Conservation (phyloP, 2,888 invertebrate species). For the Cactoblastis cactorum region DNA sequence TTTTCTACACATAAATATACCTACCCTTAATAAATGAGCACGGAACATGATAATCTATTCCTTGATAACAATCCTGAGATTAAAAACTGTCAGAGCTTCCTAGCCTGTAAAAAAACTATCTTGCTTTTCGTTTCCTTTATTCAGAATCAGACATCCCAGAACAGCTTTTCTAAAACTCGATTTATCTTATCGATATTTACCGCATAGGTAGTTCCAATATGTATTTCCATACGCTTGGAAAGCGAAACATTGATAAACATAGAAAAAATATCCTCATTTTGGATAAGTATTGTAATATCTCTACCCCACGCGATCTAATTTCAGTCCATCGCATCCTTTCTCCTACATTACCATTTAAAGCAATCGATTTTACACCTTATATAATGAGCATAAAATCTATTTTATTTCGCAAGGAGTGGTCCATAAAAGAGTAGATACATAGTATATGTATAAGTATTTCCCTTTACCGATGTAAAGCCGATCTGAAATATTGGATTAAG, state of each 20-base stretch:
- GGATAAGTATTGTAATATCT: slow-evolving; percentile 52
- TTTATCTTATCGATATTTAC: no score
- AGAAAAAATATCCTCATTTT: slow-evolving; percentile 22
- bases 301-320: slow-evolving; percentile 55
- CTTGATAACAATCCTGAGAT: no score
- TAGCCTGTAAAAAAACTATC: no score
- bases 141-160: no score
- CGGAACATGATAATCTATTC: no score
- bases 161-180: no score
- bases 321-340: slow-evolving; percentile 56
- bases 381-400: slow-evolving; percentile 16
- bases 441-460: slow-evolving; percentile 41
- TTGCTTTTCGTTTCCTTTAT: no score
- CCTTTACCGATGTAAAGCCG: slow-evolving; percentile 49
- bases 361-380: slow-evolving; percentile 24
- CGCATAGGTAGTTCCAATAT: background rate
- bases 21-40: no score
- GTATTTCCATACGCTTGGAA: background rate
- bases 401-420: slow-evolving; percentile 31
- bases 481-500: slow-evolving; percentile 60
- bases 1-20: no score
- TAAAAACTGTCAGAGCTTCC: no score
- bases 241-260: slow-evolving; percentile 8
- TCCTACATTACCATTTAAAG: slow-evolving; percentile 31
- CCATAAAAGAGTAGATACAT: slow-evolving; percentile 46